These are phyloP conservation scores for Holothuria glaberrima DNA, from an alignment of 35 echinoderm and acorn worm species.

Conservation along the genomic window DNA sequence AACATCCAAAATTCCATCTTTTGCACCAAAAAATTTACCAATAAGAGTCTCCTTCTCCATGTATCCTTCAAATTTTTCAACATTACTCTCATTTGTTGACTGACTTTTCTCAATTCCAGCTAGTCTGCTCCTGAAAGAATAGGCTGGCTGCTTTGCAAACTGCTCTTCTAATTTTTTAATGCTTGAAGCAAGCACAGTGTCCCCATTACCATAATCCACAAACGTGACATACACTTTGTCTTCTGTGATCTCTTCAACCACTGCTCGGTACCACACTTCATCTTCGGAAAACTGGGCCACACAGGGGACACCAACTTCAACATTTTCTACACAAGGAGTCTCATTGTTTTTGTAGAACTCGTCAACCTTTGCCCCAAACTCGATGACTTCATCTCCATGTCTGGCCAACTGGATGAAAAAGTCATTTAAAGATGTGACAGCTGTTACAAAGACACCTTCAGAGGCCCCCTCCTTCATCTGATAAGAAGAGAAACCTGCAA, in stretches of 20 bases:
- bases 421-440: conserved; percentile 40
- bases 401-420: conserved; percentile 41
- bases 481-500: conserved; percentile 38
- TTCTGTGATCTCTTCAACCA: conserved; percentile 41
- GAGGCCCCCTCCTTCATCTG: not conserved
- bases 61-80: conserved; percentile 49
- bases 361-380: conserved; percentile 35
- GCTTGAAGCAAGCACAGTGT: conserved; percentile 47
- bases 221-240: conserved; percentile 47
- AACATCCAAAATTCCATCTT: conserved; percentile 16
- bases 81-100: not conserved
- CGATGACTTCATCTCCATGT: conserved; percentile 25
- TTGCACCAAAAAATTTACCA: conserved; percentile 7
- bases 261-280: conserved; percentile 90
- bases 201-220: conserved; percentile 85
- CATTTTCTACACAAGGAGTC: conserved; percentile 2
- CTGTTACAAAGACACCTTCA: conserved; percentile 31
- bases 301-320: conserved; percentile 69
- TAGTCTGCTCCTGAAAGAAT: conserved; percentile 18
- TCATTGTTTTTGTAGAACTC: conserved; percentile 53
- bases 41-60: conserved; percentile 47
- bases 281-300: conserved; percentile 89
- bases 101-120: conserved; percentile 25
- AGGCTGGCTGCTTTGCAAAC: conserved; percentile 10
- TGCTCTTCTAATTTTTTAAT: conserved; percentile 56